Conservation (phyloP, 2,888 invertebrate species). For the Osedax frankpressi region DNA sequence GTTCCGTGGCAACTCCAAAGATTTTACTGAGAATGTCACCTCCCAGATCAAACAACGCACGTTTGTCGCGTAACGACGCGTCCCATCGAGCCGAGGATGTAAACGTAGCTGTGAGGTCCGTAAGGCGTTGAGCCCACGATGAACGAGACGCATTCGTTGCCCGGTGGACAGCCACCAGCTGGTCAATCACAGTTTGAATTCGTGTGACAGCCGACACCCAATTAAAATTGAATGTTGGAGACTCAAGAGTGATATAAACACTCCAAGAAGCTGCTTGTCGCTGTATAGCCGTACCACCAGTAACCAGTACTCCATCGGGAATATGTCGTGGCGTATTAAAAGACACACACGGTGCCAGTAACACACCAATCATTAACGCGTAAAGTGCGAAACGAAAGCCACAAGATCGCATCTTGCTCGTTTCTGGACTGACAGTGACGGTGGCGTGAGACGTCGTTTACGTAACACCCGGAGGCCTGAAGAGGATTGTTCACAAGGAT, state of each 20-base stretch:
- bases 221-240: background rate
- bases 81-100: background rate
- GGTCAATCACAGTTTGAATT: background rate
- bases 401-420: background rate
- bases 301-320: background rate
- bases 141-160: background rate
- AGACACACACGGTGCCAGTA: background rate
- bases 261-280: background rate
- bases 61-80: background rate
- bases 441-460: background rate
- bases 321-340: background rate
- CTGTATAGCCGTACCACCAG: background rate
- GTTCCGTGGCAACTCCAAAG: background rate
- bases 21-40: background rate
- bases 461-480: background rate
- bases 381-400: background rate
- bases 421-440: background rate
- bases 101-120: background rate
- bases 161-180: background rate
- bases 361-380: background rate
- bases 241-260: background rate
- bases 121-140: background rate
- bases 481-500: background rate
- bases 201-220: background rate
- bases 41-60: conserved; percentile 1